phyloP scores from a whole-genome alignment of 37 sponge, comb jelly and placozoan species.

The Aplysina aerophoba region DNA sequence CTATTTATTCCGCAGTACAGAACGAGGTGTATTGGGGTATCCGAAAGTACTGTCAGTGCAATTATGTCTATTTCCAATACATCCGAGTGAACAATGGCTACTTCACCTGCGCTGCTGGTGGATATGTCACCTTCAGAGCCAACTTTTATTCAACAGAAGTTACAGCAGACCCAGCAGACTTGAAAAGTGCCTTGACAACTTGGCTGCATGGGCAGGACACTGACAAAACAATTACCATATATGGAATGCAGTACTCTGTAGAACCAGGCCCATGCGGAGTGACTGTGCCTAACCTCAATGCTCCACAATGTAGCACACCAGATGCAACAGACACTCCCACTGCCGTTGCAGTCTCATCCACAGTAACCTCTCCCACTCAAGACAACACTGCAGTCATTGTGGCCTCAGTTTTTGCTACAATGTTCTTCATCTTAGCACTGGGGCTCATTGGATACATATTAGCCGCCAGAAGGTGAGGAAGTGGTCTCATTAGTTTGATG shows the following conservation, averaged over 20 bases:
- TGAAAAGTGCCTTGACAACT: not conserved
- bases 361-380: not conserved
- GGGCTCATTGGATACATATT: constrained; percentile 15
- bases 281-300: not conserved
- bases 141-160: not conserved
- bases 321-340: not conserved
- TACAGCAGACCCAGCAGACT: not conserved
- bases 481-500: not conserved
- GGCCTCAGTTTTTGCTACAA: constrained; percentile 21
- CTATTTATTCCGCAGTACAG: not conserved
- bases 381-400: constrained; percentile 28
- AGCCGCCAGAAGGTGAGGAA: not conserved
- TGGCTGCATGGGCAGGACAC: constrained; percentile 4
- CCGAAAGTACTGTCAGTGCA: constrained; percentile 11
- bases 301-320: constrained; percentile 9
- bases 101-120: not conserved
- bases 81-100: not conserved
- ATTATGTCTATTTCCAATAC: not conserved
- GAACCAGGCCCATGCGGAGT: constrained; percentile 12
- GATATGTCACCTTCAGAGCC: not conserved
- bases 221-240: not conserved
- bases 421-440: constrained; percentile 15
- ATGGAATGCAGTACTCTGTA: not conserved
- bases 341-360: not conserved
- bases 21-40: constrained; percentile 3